These are phyloP conservation scores for Cerceris ruficornis DNA, from an alignment of 2,888 invertebrate genomes.

Conservation along the genomic window DNA sequence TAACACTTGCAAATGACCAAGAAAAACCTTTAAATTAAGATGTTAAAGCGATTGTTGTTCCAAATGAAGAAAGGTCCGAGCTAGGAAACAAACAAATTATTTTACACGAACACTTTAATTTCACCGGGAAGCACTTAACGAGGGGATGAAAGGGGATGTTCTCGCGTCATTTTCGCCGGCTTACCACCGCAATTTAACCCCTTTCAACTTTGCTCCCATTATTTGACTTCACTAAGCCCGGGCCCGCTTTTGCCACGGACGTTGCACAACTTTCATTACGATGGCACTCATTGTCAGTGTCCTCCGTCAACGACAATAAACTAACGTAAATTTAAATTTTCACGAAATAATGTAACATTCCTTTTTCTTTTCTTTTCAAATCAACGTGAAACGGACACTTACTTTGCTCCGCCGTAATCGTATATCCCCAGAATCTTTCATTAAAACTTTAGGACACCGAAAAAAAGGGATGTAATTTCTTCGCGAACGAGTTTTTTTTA, in stretches of 20 bases:
- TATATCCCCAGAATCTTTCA: conserved; percentile 22
- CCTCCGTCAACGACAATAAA: not conserved
- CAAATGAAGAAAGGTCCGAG: not conserved
- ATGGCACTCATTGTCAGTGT: not conserved
- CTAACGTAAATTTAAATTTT: not conserved
- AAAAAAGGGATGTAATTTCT: conserved; percentile 40
- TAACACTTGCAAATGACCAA: too few relatives aligned
- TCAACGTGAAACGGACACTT: not conserved
- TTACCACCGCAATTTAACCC: not conserved
- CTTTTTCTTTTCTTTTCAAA: not conserved
- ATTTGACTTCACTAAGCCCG: not conserved
- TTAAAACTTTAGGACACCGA: conserved; percentile 48
- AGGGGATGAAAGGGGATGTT: not conserved
- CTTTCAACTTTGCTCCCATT: not conserved
- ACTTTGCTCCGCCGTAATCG: not conserved
- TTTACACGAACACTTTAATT: not conserved
- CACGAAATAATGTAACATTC: not conserved
- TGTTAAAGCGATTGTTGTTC: not conserved
- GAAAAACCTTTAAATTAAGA: not conserved
- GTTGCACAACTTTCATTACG: not conserved
- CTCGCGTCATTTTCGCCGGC: not conserved
- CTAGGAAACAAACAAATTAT: not conserved
- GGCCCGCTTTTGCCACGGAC: not conserved
- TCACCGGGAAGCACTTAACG: not conserved
- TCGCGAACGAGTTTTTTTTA: conserved; percentile 10